Evolutionary conservation across 2,888 invertebrate species (phyloP), one percentile per base, ranked within the genome.

Genomic region (Leucophora obtusa): DNA sequence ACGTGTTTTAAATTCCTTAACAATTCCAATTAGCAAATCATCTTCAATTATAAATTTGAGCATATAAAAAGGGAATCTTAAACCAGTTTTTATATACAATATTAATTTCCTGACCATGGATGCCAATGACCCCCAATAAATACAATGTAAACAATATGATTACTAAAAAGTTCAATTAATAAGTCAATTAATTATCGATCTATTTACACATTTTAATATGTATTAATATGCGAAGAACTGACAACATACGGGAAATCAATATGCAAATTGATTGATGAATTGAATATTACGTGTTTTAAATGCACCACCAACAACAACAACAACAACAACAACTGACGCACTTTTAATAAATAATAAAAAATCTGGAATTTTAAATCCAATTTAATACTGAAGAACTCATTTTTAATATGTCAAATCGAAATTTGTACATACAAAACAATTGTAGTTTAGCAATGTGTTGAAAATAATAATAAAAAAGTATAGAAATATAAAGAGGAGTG

Each of bases 291-390:
- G 35, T 35, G 3, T 35, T 7, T 38, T 38, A 11, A 38, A 50
- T 3, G n/a, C 18, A 54, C 10, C 21, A 35, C 14, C 9, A 17
- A 69, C 24, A 28, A 53, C 59, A 74, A 59, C 43, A n/a, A n/a
- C 21, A 35, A 10, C 9, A 17, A 69, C 24, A 28, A 53, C 59
- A 74, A 59, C 43, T 74, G 73, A 60, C 33, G 58, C 65, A 65
- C 50, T 58, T 24, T 21, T 2, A 50, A 51, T 38, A 11, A 38
- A 28, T 28, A 28, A 1, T 28, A 28, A 38, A 38, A 38, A 14
- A 38, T 2, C 38, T 5, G 11, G 38, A 38, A 38, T 38, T 11
- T 38, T 11, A 38, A 38, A 38, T 38, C 38, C 8, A 38, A 38
- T 38, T 38, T 38, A 38, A 38, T 38, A 38, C 11, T 38, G 11